A percentile compares a stretch with the other conserved stretches of the same genome.
Evolutionary conservation across 2,888 invertebrate genomes (phyloP).

Genomic region (Arctia plantaginis): DNA sequence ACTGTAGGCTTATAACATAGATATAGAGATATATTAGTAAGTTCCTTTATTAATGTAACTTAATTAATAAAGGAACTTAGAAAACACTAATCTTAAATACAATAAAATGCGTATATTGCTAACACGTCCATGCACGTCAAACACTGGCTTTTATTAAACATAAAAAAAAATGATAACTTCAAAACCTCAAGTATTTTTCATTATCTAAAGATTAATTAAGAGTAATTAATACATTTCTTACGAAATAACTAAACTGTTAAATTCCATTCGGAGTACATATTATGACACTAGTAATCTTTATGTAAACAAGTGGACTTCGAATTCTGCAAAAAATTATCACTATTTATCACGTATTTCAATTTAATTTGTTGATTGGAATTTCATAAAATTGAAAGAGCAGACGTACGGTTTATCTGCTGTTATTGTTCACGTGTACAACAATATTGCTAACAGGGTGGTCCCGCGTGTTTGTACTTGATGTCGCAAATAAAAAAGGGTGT

Average conservation of each 20-base stretch:
- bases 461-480: constrained; percentile 52
- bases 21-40: no score
- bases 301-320: constrained; percentile 21
- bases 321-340: constrained; percentile 37
- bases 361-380: constrained; percentile 52
- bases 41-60: no score
- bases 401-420: constrained; percentile 68
- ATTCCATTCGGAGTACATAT: constrained; percentile 14
- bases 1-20: no score
- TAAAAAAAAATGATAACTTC: background rate
- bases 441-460: constrained; percentile 64
- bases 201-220: background rate
- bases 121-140: background rate
- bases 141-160: background rate
- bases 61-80: no score
- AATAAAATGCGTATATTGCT: background rate
- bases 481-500: constrained; percentile 61
- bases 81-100: no score
- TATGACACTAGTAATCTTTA: constrained; percentile 19
- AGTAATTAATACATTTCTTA: background rate
- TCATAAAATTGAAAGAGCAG: constrained; percentile 55
- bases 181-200: background rate
- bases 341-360: constrained; percentile 53
- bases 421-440: constrained; percentile 65
- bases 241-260: background rate